phyloP scores from a whole-genome alignment of 2,797 vertebrate genomes.

The Rhabdomys pumilio region DNA sequence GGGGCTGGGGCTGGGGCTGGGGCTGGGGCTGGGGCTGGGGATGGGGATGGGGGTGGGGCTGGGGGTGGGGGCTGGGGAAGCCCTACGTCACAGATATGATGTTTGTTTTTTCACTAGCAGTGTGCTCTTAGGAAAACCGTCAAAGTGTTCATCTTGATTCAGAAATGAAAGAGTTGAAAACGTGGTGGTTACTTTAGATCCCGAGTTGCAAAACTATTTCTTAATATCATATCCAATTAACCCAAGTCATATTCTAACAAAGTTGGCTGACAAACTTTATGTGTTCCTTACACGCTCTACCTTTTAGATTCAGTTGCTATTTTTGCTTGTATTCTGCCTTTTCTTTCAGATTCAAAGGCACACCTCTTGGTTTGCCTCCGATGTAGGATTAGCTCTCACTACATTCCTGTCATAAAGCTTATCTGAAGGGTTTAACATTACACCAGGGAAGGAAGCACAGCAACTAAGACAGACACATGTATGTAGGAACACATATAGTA shows the following conservation, averaged over 20 bases:
- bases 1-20: too few relatives aligned
- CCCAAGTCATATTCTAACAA: not conserved
- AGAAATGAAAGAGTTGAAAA: not conserved
- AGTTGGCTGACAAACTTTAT: not conserved
- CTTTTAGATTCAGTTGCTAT: not conserved
- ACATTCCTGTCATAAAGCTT: not conserved
- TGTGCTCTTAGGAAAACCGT: not conserved
- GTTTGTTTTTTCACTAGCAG: not conserved
- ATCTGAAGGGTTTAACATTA: not conserved
- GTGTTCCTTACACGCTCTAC: not conserved
- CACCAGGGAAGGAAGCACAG: not conserved
- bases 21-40: too few relatives aligned
- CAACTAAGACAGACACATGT: not conserved
- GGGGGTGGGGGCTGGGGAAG: not conserved
- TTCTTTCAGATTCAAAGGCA: constrained; percentile 12
- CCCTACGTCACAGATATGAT: not conserved
- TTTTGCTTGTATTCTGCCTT: not conserved
- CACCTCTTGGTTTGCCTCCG: not conserved
- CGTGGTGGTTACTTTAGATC: not conserved
- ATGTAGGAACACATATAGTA: not conserved
- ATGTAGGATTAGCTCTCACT: not conserved
- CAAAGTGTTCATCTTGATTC: not conserved
- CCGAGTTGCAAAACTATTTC: not conserved
- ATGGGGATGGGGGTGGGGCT: too few relatives aligned
- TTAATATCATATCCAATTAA: not conserved